Conservation (phyloP, 2,888 invertebrate species). For the Apodemia hepburni region DNA sequence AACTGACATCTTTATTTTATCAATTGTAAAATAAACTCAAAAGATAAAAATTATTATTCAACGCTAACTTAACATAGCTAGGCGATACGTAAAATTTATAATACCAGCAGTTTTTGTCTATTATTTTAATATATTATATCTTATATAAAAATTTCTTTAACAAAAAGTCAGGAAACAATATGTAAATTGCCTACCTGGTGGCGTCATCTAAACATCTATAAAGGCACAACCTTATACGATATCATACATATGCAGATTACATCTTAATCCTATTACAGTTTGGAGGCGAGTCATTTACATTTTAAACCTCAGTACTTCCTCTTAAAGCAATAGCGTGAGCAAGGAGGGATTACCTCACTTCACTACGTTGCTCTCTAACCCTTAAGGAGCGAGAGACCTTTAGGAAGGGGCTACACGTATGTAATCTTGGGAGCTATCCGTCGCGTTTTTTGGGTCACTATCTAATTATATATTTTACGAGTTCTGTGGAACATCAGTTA, state of each 20-base stretch:
- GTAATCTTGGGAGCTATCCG: background rate
- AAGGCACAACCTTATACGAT: constrained; percentile 35
- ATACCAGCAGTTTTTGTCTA: too few species aligned
- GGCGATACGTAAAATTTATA: too few species aligned
- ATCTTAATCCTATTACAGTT: constrained; percentile 53
- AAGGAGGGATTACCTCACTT: constrained; percentile 65
- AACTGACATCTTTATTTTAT: too few species aligned
- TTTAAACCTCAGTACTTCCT: constrained; percentile 53
- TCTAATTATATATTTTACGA: too few species aligned
- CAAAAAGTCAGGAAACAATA: constrained; percentile 1
- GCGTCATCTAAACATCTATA: constrained; percentile 11
- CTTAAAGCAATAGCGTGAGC: constrained; percentile 51
- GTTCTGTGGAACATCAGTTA: too few species aligned
- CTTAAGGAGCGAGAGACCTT: constrained; percentile 41
- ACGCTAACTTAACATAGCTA: too few species aligned
- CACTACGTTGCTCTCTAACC: constrained; percentile 50
- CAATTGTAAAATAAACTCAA: too few species aligned
- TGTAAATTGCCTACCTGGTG: background rate
- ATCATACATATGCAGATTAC: constrained; percentile 57
- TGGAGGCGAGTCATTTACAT: constrained; percentile 60
- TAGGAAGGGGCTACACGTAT: background rate
- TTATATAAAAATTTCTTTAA: background rate
- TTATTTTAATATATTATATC: background rate
- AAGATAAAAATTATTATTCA: too few species aligned
- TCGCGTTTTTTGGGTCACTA: too few species aligned